phyloP scores from a whole-genome alignment of 2,888 invertebrate species.

The Sminthurides aquaticus region DNA sequence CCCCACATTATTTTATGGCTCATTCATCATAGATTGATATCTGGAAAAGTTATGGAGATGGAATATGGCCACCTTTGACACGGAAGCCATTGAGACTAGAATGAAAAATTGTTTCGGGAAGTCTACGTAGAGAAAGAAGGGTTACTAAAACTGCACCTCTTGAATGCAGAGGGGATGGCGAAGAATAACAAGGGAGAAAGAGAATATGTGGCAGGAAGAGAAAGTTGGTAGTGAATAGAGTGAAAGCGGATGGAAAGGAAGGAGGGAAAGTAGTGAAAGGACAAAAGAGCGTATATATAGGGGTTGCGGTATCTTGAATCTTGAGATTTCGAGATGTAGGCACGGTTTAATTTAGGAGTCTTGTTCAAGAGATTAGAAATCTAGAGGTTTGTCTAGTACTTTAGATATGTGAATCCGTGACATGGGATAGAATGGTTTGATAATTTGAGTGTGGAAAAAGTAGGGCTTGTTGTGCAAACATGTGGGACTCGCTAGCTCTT shows the following conservation, averaged over 20 bases:
- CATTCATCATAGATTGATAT: slow-evolving; percentile 31
- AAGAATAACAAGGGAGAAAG: neutral
- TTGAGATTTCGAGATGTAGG: neutral
- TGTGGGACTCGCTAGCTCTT: neutral
- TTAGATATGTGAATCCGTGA: neutral
- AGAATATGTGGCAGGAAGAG: neutral
- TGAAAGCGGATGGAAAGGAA: neutral
- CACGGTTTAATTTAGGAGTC: neutral
- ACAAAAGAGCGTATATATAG: too few relatives aligned
- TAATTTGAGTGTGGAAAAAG: neutral
- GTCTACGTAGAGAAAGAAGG: too few relatives aligned
- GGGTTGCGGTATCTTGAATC: neutral
- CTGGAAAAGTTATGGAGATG: slow-evolving; percentile 25
- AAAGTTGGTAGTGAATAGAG: neutral
- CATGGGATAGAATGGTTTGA: neutral
- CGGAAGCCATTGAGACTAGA: slow-evolving; percentile 15
- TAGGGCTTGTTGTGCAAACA: neutral
- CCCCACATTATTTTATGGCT: slow-evolving; percentile 19
- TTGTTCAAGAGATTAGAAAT: neutral
- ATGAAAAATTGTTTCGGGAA: slow-evolving; percentile 31
- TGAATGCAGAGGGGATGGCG: slow-evolving; percentile 21
- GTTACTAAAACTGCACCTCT: too few relatives aligned
- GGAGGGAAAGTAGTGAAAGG: neutral
- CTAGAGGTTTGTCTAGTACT: too few relatives aligned
- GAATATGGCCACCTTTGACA: slow-evolving; percentile 26